phyloP scores from a whole-genome alignment of 2,888 invertebrate species.

The Ochropacha duplaris region DNA sequence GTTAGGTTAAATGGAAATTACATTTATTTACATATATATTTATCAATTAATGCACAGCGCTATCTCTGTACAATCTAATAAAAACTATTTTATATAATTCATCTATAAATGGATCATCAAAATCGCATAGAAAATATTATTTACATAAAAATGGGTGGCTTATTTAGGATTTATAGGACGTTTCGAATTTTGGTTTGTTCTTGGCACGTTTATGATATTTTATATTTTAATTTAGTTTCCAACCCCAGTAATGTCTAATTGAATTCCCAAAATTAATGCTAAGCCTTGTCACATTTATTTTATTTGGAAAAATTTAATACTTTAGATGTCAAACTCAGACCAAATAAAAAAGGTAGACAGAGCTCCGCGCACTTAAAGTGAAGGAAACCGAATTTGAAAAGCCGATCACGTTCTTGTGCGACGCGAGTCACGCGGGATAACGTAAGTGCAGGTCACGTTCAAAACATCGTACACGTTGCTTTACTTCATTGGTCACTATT shows the following conservation, averaged over 20 bases:
- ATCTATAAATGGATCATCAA: slow-evolving; percentile 51
- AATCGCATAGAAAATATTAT: slow-evolving; percentile 62
- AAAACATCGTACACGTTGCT: no score
- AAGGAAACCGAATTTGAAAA: no score
- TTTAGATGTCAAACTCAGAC: no score
- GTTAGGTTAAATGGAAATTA: slow-evolving; percentile 2
- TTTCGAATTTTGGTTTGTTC: slow-evolving; percentile 29
- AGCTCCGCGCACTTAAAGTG: no score
- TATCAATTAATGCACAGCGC: slow-evolving; percentile 8
- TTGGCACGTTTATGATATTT: slow-evolving; percentile 58
- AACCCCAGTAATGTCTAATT: not conserved
- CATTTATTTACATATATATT: slow-evolving; percentile 6
- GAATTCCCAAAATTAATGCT: slow-evolving; percentile 50
- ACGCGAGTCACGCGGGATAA: no score
- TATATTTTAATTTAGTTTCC: slow-evolving; percentile 19
- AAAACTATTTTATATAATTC: slow-evolving; percentile 21
- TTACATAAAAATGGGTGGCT: slow-evolving; percentile 51
- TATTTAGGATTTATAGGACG: slow-evolving; percentile 45
- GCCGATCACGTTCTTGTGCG: no score
- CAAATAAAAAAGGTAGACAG: no score
- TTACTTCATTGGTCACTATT: no score
- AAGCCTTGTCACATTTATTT: slow-evolving; percentile 25
- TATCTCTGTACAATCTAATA: slow-evolving; percentile 11
- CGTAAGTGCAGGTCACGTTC: no score
- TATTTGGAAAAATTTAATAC: no score